Evolutionary conservation across 2,797 vertebrate species (phyloP).

Genomic region (Cyprinodon diabolis): DNA sequence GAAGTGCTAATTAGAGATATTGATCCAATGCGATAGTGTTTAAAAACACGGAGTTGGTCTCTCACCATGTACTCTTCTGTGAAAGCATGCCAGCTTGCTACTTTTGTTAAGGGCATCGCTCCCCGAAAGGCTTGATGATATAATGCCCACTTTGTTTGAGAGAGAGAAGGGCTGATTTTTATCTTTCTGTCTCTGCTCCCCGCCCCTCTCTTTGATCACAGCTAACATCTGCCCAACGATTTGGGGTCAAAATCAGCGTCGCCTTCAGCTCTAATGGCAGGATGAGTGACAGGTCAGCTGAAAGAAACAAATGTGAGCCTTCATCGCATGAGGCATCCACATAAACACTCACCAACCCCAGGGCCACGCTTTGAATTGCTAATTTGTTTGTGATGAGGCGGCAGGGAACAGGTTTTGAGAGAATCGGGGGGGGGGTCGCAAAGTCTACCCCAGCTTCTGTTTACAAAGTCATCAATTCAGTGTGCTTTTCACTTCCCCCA

Average conservation of each 20-base stretch:
- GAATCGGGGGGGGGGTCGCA: constrained; percentile 33
- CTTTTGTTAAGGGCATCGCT: constrained; percentile 64
- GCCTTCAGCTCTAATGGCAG: constrained; percentile 58
- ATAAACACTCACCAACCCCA: constrained; percentile 72
- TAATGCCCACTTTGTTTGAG: constrained; percentile 47
- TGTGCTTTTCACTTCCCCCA: constrained; percentile 61
- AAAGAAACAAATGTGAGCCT: constrained; percentile 83
- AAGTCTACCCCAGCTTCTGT: constrained; percentile 50
- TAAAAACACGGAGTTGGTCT: constrained; percentile 48
- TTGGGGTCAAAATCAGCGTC: constrained; percentile 56
- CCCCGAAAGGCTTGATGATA: constrained; percentile 60
- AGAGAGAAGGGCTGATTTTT: constrained; percentile 32
- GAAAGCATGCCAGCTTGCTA: constrained; percentile 57
- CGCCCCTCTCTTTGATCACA: constrained; percentile 31
- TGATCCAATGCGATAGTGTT: constrained; percentile 64
- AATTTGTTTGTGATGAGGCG: constrained; percentile 70
- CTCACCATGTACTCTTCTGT: constrained; percentile 49
- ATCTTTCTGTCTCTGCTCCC: constrained; percentile 17
- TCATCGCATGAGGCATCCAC: constrained; percentile 76
- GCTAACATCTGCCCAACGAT: constrained; percentile 46
- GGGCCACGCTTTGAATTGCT: constrained; percentile 77
- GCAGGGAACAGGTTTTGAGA: constrained; percentile 43
- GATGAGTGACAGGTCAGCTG: constrained; percentile 79
- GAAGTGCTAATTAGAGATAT: constrained; percentile 72
- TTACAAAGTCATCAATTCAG: constrained; percentile 74